Evolutionary conservation across 35 echinoderm and acorn worm species (phyloP).

Genomic region (Ptychodera flava): DNA sequence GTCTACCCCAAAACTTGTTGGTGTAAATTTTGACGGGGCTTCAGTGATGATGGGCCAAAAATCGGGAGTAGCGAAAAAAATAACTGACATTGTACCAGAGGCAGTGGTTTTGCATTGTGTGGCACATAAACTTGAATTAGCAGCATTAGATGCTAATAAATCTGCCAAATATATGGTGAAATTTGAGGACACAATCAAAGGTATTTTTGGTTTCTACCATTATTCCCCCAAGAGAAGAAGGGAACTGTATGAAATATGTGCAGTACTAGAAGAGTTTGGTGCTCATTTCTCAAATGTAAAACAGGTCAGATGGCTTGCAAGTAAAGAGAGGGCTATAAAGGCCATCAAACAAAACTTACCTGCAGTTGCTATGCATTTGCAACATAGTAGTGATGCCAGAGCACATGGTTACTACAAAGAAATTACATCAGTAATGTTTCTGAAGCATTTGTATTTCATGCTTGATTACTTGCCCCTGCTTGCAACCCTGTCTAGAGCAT

Average conservation of each 20-base stretch:
- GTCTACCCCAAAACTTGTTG: background rate
- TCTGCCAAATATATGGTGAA: background rate
- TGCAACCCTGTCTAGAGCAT: background rate
- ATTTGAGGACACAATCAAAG: constrained; percentile 12
- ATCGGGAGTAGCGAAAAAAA: background rate
- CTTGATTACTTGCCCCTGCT: background rate
- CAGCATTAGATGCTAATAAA: constrained; percentile 22
- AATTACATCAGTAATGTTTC: background rate
- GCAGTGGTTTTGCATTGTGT: constrained; percentile 10
- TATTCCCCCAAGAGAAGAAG: constrained; percentile 16
- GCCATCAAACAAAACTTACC: background rate
- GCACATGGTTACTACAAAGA: background rate
- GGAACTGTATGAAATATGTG: constrained; percentile 11
- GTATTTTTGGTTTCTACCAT: constrained; percentile 9
- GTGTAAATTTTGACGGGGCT: constrained; percentile 19
- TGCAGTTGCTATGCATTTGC: background rate
- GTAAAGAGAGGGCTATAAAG: background rate
- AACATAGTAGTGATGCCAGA: background rate
- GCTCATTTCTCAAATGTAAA: background rate
- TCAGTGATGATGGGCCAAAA: constrained; percentile 8
- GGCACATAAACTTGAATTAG: constrained; percentile 12
- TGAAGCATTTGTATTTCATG: background rate
- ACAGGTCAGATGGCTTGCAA: background rate
- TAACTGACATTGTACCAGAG: background rate
- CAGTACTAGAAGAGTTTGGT: background rate